Conservation (phyloP, 2,113 vertebrate species). For the Thamnophis sirtalis region DNA sequence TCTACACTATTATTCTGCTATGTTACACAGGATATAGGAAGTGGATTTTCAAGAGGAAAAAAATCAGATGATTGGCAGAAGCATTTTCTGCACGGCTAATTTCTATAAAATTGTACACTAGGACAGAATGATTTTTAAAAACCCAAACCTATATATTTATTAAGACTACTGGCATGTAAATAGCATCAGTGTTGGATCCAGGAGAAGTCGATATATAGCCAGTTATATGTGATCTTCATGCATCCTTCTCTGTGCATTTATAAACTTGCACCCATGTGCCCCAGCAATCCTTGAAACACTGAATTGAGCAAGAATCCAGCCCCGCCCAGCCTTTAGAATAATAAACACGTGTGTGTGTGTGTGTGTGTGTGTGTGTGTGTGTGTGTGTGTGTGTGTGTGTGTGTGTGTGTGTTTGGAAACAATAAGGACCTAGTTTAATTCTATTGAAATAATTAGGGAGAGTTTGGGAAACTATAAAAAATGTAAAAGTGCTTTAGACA, state of each 20-base stretch:
- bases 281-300: background rate
- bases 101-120: background rate
- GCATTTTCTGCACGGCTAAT: background rate
- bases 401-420: background rate
- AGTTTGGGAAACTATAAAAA: background rate
- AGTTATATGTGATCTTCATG: background rate
- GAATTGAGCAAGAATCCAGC: background rate
- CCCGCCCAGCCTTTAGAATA: background rate
- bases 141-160: background rate
- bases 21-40: background rate
- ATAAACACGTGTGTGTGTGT: background rate
- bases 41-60: background rate
- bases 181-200: background rate
- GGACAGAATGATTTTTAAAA: background rate
- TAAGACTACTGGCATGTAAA: background rate
- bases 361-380: no score
- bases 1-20: background rate
- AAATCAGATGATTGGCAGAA: background rate
- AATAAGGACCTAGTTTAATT: background rate
- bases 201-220: no score
- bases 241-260: background rate
- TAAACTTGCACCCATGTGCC: background rate
- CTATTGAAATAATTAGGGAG: background rate
- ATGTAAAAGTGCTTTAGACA: background rate
- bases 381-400: no score